phyloP scores from a whole-genome alignment of 1,140 invertebrate species.

The Drosophila albomicans region DNA sequence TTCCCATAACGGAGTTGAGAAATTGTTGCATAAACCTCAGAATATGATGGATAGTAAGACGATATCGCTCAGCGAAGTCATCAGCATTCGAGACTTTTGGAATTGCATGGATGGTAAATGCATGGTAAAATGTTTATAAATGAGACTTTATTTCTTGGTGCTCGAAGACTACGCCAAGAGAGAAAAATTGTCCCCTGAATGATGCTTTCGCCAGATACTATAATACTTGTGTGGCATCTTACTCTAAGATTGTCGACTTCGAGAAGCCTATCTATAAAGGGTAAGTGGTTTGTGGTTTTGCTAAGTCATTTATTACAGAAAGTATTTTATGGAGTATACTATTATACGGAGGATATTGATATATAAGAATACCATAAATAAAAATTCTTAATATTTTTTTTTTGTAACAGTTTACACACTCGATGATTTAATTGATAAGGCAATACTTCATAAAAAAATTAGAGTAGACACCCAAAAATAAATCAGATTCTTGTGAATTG shows the following conservation, averaged over 20 bases:
- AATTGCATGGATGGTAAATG: conserved; percentile 11
- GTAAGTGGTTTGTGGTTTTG: conserved; percentile 86
- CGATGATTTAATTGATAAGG: conserved; percentile 10
- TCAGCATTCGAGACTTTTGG: conserved; percentile 17
- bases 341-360: not conserved
- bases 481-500: not conserved
- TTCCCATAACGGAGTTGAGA: not conserved
- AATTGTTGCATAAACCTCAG: not conserved
- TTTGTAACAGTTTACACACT: not conserved
- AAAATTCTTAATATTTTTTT: not conserved
- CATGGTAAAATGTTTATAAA: conserved; percentile 17
- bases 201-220: conserved; percentile 30
- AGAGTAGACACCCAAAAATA: not conserved
- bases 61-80: not conserved
- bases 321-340: not conserved
- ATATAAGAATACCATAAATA: conserved; percentile 3
- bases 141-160: conserved; percentile 48
- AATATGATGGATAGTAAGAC: not conserved
- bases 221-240: conserved; percentile 32
- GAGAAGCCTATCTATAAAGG: conserved; percentile 12
- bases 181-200: conserved; percentile 24
- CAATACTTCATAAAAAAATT: not conserved
- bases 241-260: conserved; percentile 25
- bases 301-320: conserved; percentile 80
- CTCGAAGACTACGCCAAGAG: conserved; percentile 46